Evolutionary conservation across 2,797 vertebrate genomes (phyloP).

Genomic region (Hafferia zeledoni): DNA sequence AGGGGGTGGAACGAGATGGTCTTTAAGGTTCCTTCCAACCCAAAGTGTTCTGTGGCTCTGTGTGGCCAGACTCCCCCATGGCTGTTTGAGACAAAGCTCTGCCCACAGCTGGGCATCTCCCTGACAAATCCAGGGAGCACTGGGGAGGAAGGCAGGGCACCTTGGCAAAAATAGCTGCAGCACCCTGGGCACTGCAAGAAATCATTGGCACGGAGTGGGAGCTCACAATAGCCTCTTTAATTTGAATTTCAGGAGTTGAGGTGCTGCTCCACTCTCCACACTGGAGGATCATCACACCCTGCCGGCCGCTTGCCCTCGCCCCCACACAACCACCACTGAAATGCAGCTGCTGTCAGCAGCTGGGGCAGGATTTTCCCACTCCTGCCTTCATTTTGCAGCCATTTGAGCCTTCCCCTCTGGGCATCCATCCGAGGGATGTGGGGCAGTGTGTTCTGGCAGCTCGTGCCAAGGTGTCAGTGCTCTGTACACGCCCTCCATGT

Average conservation of each 20-base stretch:
- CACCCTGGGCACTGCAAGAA: accelerated
- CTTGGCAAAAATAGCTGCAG: background rate
- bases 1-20: background rate
- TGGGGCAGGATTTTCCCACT: background rate
- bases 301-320: accelerated
- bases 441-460: background rate
- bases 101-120: background rate
- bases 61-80: accelerated
- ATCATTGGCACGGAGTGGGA: accelerated
- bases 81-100: background rate
- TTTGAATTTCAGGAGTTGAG: background rate
- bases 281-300: accelerated
- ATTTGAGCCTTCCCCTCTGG: background rate
- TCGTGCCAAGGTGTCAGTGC: background rate
- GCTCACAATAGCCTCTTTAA: background rate
- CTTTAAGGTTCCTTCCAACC: background rate
- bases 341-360: background rate
- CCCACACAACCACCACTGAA: accelerated
- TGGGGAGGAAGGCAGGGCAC: background rate
- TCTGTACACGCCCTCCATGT: accelerated
- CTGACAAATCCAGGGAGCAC: background rate
- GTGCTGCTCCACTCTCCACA: background rate
- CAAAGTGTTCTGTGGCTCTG: background rate
- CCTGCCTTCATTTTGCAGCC: background rate
- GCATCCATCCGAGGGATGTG: accelerated